Evolutionary conservation across 2,888 invertebrate genomes (phyloP), one percentile per base, ranked within the genome.

Genomic region (Patella ulyssiponensis): DNA sequence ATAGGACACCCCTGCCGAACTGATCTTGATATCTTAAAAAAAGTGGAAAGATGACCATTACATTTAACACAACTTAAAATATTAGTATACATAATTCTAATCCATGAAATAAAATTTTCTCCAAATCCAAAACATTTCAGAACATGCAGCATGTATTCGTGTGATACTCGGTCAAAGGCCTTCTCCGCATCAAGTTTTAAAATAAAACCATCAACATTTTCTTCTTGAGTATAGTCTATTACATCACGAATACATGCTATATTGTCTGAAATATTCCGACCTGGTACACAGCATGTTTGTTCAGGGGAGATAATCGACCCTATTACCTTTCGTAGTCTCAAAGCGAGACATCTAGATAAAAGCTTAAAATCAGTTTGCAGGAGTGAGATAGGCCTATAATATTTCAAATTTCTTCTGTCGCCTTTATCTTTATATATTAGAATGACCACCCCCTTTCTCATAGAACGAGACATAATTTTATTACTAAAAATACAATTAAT

Each of bases 171-270:
- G 73, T 85, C 83, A 51, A 85, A 85, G 1, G 83, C 84, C 54
- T 85, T 86, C 71, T 83, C 83, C 73, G 83, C 85, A 71, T 86
- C 85, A 52, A 84, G 51, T 75, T 64, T 70, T 54, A 84, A 80
- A 73, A 85, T 81, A 73, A 74, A 76, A 52, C 80, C 76, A 53
- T 72, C n/a, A 20, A 80, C 20, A 17, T 83, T 44, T 73, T 85
- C 81, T 69, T 82, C 80, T 15, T 83, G 76, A 17, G 76, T 71
- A 81, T 82, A 84, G 75, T 82, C 80, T n/a, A 77, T 23, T 52
- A 82, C 77, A 77, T 82, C 79, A 27, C 83, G 70, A 5, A 82
- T 69, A 33, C 84, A 70, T 79, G 83, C 82, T 11, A 76, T 71
- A 75, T 83, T 85, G 44, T 86, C 85, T 73, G 82, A 80, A 58